phyloP scores from a whole-genome alignment of 2,113 vertebrate genomes.

The Eublepharis macularius region DNA sequence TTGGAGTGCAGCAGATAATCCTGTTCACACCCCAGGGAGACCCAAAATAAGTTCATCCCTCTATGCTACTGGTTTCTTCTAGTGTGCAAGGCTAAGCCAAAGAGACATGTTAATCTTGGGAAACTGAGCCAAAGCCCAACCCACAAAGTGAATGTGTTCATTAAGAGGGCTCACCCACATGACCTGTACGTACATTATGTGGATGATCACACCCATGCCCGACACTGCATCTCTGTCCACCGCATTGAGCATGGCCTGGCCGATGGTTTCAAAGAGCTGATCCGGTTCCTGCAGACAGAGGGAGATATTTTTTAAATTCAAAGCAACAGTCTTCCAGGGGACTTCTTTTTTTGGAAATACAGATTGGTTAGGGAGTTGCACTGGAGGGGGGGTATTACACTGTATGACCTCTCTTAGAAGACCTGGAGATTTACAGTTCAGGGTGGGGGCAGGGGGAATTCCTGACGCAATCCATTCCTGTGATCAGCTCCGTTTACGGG shows the following conservation, averaged over 20 bases:
- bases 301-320: neutral
- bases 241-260: slow-evolving; percentile 95
- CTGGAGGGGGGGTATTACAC: too few species aligned
- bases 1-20: too few species aligned
- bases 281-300: slow-evolving; percentile 83
- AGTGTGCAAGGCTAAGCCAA: too few species aligned
- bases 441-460: neutral
- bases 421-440: neutral
- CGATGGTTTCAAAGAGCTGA: slow-evolving; percentile 96
- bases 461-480: neutral
- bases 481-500: neutral
- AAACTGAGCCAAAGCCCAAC: neutral
- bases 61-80: too few species aligned
- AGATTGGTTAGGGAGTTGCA: too few species aligned
- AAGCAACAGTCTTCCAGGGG: neutral
- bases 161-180: neutral
- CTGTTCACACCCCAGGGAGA: too few species aligned
- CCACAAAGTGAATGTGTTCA: neutral
- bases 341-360: neutral
- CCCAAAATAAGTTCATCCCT: too few species aligned
- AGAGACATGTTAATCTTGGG: too few species aligned
- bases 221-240: slow-evolving; percentile 94
- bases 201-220: slow-evolving; percentile 94
- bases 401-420: neutral
- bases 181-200: slow-evolving; percentile 87